phyloP scores from a whole-genome alignment of 2,113 vertebrate species.

The Ochotona princeps region DNA sequence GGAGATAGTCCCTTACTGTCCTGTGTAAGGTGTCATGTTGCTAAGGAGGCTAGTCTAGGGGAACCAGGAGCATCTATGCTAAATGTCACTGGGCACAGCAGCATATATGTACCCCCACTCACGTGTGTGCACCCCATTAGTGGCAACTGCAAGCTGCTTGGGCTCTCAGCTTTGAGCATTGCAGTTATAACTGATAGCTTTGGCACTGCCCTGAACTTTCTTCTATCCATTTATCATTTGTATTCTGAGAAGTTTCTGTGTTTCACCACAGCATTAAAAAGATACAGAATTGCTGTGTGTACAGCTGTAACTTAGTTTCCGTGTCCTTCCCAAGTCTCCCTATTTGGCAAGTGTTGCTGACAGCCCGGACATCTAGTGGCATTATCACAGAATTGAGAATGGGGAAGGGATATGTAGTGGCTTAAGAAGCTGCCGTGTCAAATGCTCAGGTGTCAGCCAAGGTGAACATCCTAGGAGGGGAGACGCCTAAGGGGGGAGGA shows the following conservation, averaged over 20 bases:
- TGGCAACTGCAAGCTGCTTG: neutral
- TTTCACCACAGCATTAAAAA: neutral
- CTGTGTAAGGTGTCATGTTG: neutral
- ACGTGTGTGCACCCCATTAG: rapidly evolving
- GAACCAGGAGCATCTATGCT: neutral
- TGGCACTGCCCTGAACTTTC: neutral
- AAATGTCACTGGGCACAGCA: neutral
- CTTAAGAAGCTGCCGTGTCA: neutral
- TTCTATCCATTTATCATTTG: neutral
- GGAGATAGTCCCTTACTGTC: neutral
- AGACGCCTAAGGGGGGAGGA: neutral
- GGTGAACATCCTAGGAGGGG: neutral
- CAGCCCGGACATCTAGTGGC: neutral
- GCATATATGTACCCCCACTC: neutral
- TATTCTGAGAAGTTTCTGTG: neutral
- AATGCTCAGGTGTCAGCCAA: neutral
- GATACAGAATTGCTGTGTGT: neutral
- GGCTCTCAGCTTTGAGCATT: conserved; percentile 1
- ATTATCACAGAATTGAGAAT: neutral
- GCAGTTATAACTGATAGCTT: neutral
- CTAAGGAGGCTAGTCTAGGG: neutral
- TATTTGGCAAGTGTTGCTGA: neutral
- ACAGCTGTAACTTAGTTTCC: neutral
- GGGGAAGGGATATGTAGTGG: neutral
- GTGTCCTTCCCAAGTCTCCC: neutral